A percentile compares a stretch with the other conserved stretches of the same genome.
phyloP scores from a whole-genome alignment of 2,888 invertebrate species.

The Brassicogethes aeneus region DNA sequence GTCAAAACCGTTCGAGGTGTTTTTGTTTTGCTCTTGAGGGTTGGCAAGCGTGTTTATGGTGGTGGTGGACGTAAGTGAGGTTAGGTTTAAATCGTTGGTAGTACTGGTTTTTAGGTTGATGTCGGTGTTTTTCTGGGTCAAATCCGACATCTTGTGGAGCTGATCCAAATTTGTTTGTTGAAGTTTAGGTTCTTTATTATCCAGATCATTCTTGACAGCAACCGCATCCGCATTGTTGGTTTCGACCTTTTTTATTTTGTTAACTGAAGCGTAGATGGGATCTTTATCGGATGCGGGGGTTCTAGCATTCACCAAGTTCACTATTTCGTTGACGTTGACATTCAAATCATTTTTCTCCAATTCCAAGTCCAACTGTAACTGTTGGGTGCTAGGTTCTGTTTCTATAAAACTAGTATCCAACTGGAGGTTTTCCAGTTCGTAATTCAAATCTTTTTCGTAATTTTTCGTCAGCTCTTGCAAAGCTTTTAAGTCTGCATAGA shows the following conservation, averaged over 20 bases:
- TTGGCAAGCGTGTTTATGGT: constrained; percentile 8
- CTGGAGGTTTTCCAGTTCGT: constrained; percentile 21
- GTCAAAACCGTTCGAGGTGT: constrained; percentile 36
- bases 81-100: constrained; percentile 1
- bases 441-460: constrained; percentile 28
- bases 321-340: no score
- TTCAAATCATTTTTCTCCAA: constrained; percentile 23
- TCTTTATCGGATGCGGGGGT: constrained; percentile 27
- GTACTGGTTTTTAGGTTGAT: neutral
- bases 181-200: neutral
- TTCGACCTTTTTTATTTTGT: constrained; percentile 26
- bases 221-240: neutral
- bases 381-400: constrained; percentile 30
- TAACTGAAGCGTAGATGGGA: constrained; percentile 34
- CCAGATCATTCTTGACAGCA: neutral
- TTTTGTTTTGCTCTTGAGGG: constrained; percentile 14
- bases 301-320: no score
- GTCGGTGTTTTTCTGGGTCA: neutral
- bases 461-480: constrained; percentile 31
- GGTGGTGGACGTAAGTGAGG: no score
- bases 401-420: constrained; percentile 33
- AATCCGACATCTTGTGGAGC: constrained; percentile 2
- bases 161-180: constrained; percentile 1
- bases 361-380: constrained; percentile 27
- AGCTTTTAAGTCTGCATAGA: constrained; percentile 37